Base-by-base conservation (phyloP, 2,888 invertebrate genomes). In the Dryobotodes eremita region DNA sequence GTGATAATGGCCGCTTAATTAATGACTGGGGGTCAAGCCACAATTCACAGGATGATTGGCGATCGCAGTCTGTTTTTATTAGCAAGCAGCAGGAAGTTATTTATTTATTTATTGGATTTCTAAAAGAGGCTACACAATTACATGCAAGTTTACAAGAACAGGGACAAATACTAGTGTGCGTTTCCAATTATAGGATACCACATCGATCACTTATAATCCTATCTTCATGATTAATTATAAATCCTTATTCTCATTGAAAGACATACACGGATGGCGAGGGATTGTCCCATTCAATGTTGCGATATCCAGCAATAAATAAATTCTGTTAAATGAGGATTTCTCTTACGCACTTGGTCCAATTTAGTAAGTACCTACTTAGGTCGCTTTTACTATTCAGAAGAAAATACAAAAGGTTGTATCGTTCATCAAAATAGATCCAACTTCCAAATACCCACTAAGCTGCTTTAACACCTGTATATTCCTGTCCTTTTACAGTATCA, bases 381-480 rank as follows among this genome's bases (percentile, higher is more conserved):
- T 50, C 1, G 20, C 20, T 3, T 72, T 73, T 15, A 42, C 20
- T n/a, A 42, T 20, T 50, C 13, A 23, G 23, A 36, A 64, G 31
- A 1, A 31, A 57, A 69, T 31, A 50, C 23, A 31, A 31, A 31
- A 57, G 55, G 8, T 55, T 23, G 57, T 31, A 23, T 55, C 57
- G 13, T 55, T 69, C 5, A 69, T 31, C 10, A 31, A 31, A 55
- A 55, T 17, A 23, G 23, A 57, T 69, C 23, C 8, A 55, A 46
- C 15, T 26, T 23, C n/a, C 11, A 55, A 36, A 48, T 23, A 42
- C 26, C 26, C 48, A 62, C 20, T 55, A 55, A 79, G 48, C 26
- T n/a, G 23, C n/a, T 66, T 69, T 15, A 53, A 53, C 53, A 66
- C 46, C 20, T 42, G 80, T 71, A 7, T 50, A 78, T 17, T 31